Evolutionary conservation across 2,113 vertebrate genomes (phyloP), one percentile per base, ranked within the genome.

Genomic region (Maylandia zebra): DNA sequence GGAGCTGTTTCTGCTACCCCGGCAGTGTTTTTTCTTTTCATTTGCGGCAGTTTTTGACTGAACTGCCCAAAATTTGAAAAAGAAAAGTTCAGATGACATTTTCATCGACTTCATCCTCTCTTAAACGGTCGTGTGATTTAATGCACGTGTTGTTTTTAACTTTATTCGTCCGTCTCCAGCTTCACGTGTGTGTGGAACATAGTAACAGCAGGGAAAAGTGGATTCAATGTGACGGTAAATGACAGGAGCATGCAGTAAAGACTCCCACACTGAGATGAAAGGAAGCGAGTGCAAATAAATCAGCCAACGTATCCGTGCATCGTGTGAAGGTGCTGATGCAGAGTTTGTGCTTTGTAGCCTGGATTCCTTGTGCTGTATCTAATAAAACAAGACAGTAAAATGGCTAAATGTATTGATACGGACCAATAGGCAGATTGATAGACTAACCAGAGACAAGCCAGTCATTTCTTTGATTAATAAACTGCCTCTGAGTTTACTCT

Each of bases 371-470:
- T 22, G 4, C 61, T 38, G 61, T 22, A 66, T 66, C 34, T 8
- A 38, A 69, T 41, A 69, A 69, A 41, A 69, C 1, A 41, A 64
- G 59, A 64, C 59, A 36, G 17, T 64, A 64, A 64, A 64, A 64
- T 1, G 0, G 66, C 0, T 71, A 24, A 71, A 71, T 43, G 12
- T 69, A 14, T 41, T 38, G 34, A 69, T 22, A 69, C 0, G 2
- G n/a, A 71, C 12, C 66, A 24, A 43, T 24, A 71, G 38, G 66
- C 38, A 71, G 66, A 69, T 16, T 71, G 38, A 71, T 71, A 10
- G 66, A 43, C 66, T 43, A 71, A 71, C n/a, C 61, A 66, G 32
- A 64, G 32, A 71, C 38, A 43, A 27, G 38, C 5, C 38, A 45
- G 38, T 45, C 41, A 17, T 74, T 74, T 27, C 36, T 64, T 64